Percentiles rank a stretch among this genome's conserved stretches.
These are phyloP conservation scores for Cantharis rustica DNA, from an alignment of 2,888 invertebrate genomes.

Conservation along the genomic window DNA sequence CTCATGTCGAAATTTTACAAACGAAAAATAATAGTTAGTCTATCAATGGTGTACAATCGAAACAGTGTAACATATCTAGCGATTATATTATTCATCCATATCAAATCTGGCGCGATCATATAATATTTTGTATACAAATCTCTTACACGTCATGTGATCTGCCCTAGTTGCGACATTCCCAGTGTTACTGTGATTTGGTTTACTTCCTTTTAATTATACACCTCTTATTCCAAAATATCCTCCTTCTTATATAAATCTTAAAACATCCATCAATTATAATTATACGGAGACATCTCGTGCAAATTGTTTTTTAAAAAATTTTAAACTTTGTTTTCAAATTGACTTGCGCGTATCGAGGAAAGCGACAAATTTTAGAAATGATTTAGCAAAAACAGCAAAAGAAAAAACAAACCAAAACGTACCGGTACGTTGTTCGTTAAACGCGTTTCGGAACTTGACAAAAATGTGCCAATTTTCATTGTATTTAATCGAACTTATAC, in stretches of 20 bases:
- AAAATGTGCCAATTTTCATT: not conserved
- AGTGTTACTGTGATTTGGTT: slow-evolving; percentile 42
- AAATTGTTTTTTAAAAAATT: not conserved
- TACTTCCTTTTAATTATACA: slow-evolving; percentile 21
- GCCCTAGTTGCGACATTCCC: slow-evolving; percentile 38
- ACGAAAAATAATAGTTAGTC: slow-evolving; percentile 22
- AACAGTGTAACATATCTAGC: slow-evolving; percentile 32
- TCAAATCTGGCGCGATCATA: slow-evolving; percentile 26
- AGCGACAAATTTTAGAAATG: not conserved
- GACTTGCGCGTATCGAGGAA: not conserved
- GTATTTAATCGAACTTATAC: not conserved
- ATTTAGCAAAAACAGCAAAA: not conserved
- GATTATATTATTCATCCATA: slow-evolving; percentile 29
- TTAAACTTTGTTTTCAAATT: not conserved
- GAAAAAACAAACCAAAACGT: not conserved
- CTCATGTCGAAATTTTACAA: slow-evolving; percentile 32
- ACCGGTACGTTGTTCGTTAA: not conserved
- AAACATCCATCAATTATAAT: not conserved
- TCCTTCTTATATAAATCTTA: not conserved
- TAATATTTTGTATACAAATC: slow-evolving; percentile 32
- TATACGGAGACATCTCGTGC: slow-evolving; percentile 6
- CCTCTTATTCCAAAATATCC: not conserved
- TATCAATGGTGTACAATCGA: slow-evolving; percentile 29
- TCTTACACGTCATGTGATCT: slow-evolving; percentile 33
- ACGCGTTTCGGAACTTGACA: not conserved